Base-by-base conservation (phyloP, 2,888 invertebrate species). In the Taenaris catops region DNA sequence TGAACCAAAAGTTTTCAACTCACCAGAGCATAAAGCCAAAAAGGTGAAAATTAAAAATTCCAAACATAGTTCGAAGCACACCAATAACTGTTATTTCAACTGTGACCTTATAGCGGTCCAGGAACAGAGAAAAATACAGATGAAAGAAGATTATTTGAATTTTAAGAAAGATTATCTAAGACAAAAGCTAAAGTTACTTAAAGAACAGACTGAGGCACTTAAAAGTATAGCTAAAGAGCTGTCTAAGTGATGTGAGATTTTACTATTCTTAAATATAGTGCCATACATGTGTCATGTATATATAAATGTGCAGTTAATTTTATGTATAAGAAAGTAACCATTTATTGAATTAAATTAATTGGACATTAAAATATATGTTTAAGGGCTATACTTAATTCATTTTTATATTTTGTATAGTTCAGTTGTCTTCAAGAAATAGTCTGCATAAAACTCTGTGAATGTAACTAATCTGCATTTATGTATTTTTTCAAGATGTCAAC, bases 131-230 rank as follows among this genome's bases (percentile, higher is more conserved):
- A 84, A 83, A 44, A 49, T 75, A 28, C 56, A 73, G 41, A 58
- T 83, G 0, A 83, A 84, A 44, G 75, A 81, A 43, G 79, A 81
- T 34, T 84, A 79, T 53, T 66, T 73, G 7, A 75, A 62, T 44
- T 84, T 80, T 42, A 81, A 74, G 55, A 83, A 81, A 45, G 75
- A 80, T 40, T 84, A 84, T 57, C 62, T 83, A 17, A 70, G 52
- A 40, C 73, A 84, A 43, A 84, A 84, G 44, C 54, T 84, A 29
- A 59, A 68, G 44, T 28, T 80, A 18, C 51, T 84, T 40, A 78
- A 69, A 41, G 78, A 79, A 48, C 84, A 83, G 44, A 76, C 76
- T 2, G 80, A 80, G 44, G 83, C 84, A n/a, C 52, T 84, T 5
- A 76, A 75, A 53, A 63, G 53, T 48, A 83, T 84, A 50, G 83